A percentile compares a stretch with the other conserved stretches of the same genome.
Evolutionary conservation across 2,888 invertebrate species (phyloP).

Genomic region (Leptopterna dolabrata): DNA sequence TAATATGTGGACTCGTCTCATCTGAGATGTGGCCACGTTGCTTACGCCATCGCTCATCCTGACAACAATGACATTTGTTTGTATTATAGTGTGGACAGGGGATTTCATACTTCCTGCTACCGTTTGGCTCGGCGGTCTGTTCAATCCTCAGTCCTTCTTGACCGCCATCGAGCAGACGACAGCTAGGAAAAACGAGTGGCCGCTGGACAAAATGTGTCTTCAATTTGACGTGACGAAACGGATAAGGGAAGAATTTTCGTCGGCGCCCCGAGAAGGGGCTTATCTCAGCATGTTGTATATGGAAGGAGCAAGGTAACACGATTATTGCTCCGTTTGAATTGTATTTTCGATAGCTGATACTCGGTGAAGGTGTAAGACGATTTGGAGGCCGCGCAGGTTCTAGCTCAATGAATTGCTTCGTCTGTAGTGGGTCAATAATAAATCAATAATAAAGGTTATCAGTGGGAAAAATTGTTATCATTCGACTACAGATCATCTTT

Average conservation of each 20-base stretch:
- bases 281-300: conserved; percentile 89
- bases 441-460: no score
- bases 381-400: no score
- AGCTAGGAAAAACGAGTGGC: conserved; percentile 95
- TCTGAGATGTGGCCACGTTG: no score
- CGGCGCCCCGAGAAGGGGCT: conserved; percentile 92
- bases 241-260: conserved; percentile 82
- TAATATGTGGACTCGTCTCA: no score
- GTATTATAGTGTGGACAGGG: conserved; percentile 77
- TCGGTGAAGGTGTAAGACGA: no score
- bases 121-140: conserved; percentile 95
- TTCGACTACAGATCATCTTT: background rate
- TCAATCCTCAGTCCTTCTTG: conserved; percentile 95
- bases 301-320: conserved; percentile 83
- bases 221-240: conserved; percentile 96
- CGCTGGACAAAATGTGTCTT: conserved; percentile 94
- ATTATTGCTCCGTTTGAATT: background rate
- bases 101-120: conserved; percentile 87
- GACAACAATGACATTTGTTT: no score
- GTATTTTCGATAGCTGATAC: no score
- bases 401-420: no score
- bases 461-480: no score
- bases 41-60: no score
- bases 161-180: conserved; percentile 98
- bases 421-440: no score